Evolutionary conservation across 2,888 invertebrate species (phyloP).

Genomic region (Drosophila maculinotata): DNA sequence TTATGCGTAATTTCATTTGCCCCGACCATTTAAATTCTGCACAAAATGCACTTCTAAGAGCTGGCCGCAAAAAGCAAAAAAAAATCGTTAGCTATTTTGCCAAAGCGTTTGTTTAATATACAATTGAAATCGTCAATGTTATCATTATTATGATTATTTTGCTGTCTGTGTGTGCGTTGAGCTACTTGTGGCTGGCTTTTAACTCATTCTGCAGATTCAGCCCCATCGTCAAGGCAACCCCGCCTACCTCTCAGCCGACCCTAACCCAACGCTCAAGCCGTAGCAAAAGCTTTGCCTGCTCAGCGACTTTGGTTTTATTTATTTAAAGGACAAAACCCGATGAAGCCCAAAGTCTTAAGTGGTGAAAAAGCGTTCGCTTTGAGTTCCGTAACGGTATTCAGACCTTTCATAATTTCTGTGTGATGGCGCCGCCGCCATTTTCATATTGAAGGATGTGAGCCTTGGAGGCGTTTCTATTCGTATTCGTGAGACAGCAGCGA

Average conservation of each 20-base stretch:
- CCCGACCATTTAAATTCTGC: constrained; percentile 2
- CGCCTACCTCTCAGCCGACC: background rate
- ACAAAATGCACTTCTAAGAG: constrained; percentile 10
- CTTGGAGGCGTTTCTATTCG: constrained; percentile 22
- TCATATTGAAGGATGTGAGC: constrained; percentile 24
- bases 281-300: constrained; percentile 34
- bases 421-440: constrained; percentile 49
- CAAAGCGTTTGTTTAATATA: constrained; percentile 26
- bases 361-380: constrained; percentile 65
- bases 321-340: constrained; percentile 75
- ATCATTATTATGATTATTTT: constrained; percentile 54
- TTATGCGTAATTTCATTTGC: background rate
- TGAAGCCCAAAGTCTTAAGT: constrained; percentile 78
- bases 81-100: constrained; percentile 8
- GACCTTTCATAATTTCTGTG: constrained; percentile 68
- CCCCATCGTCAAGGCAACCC: constrained; percentile 14
- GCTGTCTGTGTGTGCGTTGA: constrained; percentile 24
- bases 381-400: constrained; percentile 45
- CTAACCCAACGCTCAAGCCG: background rate
- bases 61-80: background rate
- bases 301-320: constrained; percentile 67
- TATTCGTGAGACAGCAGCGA: too few relatives aligned
- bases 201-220: constrained; percentile 8
- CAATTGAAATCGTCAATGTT: constrained; percentile 66
- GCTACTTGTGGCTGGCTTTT: constrained; percentile 46